phyloP scores from a whole-genome alignment of 2,113 vertebrate species.

The Dermatemys mawii region DNA sequence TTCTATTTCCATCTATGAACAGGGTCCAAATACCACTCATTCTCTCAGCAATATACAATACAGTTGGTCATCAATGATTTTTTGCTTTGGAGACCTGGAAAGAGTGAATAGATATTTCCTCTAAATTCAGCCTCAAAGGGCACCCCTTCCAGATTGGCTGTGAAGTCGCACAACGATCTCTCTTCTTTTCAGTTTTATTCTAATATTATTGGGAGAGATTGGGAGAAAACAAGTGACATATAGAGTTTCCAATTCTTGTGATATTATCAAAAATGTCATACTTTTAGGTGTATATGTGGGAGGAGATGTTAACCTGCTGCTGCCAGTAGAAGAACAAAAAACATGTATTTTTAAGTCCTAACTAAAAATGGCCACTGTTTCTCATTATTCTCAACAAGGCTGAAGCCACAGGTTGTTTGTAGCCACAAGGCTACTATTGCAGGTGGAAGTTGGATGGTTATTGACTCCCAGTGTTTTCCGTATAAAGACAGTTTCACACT shows the following conservation, averaged over 20 bases:
- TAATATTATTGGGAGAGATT: neutral
- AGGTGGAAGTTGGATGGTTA: neutral
- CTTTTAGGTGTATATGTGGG: neutral
- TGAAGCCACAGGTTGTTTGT: neutral
- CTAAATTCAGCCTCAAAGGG: neutral
- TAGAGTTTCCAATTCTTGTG: neutral
- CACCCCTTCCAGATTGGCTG: rapidly evolving
- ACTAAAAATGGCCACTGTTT: neutral
- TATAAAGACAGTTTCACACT: neutral
- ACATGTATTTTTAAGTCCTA: neutral
- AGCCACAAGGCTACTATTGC: neutral
- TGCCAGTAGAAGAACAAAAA: neutral
- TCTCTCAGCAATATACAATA: neutral
- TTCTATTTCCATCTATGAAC: neutral
- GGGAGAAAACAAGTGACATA: neutral
- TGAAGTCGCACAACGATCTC: neutral
- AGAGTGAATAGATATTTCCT: neutral
- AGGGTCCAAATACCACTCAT: neutral
- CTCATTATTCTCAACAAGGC: neutral
- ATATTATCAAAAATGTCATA: rapidly evolving
- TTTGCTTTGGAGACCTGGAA: neutral
- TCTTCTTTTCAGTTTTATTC: neutral
- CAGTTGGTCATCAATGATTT: neutral
- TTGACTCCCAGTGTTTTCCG: neutral
- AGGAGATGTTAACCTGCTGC: neutral